These are phyloP conservation scores for Drosophila eohydei DNA, from an alignment of 2,888 invertebrate genomes.

Conservation along the genomic window DNA sequence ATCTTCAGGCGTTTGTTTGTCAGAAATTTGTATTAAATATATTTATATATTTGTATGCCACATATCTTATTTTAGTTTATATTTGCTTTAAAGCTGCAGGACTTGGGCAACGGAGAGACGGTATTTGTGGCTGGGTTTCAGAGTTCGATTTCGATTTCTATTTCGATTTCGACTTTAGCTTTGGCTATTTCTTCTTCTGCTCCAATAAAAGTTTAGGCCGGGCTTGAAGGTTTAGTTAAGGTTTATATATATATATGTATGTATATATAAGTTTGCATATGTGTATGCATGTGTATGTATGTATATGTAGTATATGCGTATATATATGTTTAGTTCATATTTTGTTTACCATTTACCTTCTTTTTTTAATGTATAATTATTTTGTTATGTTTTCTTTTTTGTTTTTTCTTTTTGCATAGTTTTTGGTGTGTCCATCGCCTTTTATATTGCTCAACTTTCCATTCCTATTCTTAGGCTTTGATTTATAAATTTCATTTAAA, in stretches of 20 bases:
- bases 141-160: background rate
- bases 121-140: background rate
- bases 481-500: constrained; percentile 73
- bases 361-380: constrained; percentile 20
- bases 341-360: constrained; percentile 18
- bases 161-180: background rate
- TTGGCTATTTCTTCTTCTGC: constrained; percentile 2
- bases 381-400: constrained; percentile 5
- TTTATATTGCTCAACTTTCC: constrained; percentile 61
- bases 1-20: constrained; percentile 1
- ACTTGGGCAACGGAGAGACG: constrained; percentile 8
- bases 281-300: constrained; percentile 17
- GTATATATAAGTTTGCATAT: constrained; percentile 8
- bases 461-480: constrained; percentile 51
- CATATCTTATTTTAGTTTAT: constrained; percentile 9
- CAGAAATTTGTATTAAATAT: constrained; percentile 3
- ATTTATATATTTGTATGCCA: constrained; percentile 11
- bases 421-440: constrained; percentile 43
- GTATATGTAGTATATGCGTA: constrained; percentile 42
- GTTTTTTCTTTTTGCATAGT: constrained; percentile 30
- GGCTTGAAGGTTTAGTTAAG: constrained; percentile 26
- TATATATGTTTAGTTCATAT: constrained; percentile 47
- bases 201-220: constrained; percentile 15
- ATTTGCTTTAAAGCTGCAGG: constrained; percentile 10
- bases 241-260: constrained; percentile 15